These are phyloP conservation scores for Microtus pennsylvanicus DNA, from an alignment of 2,113 vertebrate genomes.

Conservation along the genomic window DNA sequence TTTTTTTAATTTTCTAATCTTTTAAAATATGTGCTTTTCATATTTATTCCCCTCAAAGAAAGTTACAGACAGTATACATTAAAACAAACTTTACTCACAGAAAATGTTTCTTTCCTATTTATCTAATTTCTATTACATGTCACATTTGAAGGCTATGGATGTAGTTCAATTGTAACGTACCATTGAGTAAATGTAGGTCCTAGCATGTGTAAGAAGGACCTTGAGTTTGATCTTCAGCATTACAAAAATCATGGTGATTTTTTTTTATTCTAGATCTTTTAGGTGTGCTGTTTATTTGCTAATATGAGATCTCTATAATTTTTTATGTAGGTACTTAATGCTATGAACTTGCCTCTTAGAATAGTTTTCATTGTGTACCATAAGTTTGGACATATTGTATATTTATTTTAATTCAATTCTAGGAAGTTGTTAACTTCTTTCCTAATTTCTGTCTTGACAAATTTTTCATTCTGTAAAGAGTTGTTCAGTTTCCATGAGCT, in stretches of 20 bases:
- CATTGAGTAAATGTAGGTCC: neutral
- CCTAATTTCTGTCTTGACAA: neutral
- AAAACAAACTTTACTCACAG: neutral
- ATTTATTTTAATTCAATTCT: neutral
- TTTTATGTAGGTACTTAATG: neutral
- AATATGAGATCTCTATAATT: neutral
- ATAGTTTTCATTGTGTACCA: neutral
- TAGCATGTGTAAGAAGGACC: neutral
- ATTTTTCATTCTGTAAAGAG: neutral
- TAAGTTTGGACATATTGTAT: neutral
- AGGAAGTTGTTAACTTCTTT: neutral
- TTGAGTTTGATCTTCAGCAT: neutral
- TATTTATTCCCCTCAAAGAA: neutral
- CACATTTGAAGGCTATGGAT: neutral
- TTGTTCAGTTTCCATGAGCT: neutral
- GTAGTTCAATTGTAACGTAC: neutral
- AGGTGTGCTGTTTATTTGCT: neutral
- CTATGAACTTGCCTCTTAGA: neutral
- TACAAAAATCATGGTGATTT: neutral
- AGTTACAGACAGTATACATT: neutral
- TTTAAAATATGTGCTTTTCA: neutral
- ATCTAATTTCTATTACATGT: neutral
- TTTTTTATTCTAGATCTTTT: neutral
- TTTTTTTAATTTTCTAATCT: neutral
- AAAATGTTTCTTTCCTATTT: neutral